phyloP scores from a whole-genome alignment of 2,797 vertebrate species.

The Scleropages formosus region DNA sequence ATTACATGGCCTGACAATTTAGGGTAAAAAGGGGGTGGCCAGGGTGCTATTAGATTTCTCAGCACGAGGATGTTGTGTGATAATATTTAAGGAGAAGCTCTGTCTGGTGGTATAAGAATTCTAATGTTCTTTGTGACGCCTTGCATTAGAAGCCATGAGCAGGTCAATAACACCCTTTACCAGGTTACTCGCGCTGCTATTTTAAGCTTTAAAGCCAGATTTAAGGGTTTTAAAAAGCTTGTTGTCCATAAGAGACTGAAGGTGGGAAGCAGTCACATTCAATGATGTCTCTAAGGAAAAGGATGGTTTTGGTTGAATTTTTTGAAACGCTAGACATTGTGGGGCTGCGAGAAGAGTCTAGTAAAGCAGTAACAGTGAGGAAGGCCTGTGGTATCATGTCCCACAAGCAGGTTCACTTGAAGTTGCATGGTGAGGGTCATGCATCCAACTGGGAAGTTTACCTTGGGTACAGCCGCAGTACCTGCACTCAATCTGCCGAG shows the following conservation, averaged over 20 bases:
- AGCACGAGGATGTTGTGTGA: background rate
- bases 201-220: background rate
- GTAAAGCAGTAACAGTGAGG: too few species aligned
- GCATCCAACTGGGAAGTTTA: too few species aligned
- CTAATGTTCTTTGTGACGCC: background rate
- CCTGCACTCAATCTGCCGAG: too few species aligned
- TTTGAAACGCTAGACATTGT: too few species aligned
- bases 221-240: slow-evolving; percentile 13
- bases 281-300: background rate
- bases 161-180: slow-evolving; percentile 7
- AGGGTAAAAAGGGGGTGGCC: background rate
- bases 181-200: background rate
- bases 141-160: background rate
- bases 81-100: background rate
- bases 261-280: background rate
- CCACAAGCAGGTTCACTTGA: too few species aligned
- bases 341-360: too few species aligned
- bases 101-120: background rate
- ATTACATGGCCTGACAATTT: background rate
- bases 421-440: too few species aligned
- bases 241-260: background rate
- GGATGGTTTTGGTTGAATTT: too few species aligned
- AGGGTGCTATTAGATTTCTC: background rate
- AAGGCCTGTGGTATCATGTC: too few species aligned
- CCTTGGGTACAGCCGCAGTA: too few species aligned